A percentile compares a stretch with the other conserved stretches of the same genome.
phyloP scores from a whole-genome alignment of 1,140 invertebrate genomes.

The Andrena cerasifolii region DNA sequence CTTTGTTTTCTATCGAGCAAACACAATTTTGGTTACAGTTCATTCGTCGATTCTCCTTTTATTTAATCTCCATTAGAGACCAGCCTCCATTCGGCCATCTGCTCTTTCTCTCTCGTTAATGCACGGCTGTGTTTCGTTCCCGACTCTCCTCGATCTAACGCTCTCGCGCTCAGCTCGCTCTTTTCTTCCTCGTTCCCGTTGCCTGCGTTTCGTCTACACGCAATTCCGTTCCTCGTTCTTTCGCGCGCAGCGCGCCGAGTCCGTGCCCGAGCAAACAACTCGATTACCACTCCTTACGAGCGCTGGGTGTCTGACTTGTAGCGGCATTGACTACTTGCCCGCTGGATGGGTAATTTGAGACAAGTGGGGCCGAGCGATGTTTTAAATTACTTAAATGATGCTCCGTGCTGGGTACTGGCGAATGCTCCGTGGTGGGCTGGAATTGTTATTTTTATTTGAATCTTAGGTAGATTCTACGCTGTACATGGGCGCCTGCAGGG shows the following conservation, averaged over 20 bases:
- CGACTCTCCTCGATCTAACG: not conserved
- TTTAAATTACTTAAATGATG: too few relatives aligned
- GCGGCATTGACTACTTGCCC: constrained; percentile 18
- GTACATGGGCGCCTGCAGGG: too few relatives aligned
- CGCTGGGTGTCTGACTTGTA: not conserved
- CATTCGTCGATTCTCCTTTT: constrained; percentile 73
- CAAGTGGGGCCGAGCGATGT: not conserved
- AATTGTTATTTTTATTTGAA: too few relatives aligned
- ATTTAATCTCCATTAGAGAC: constrained; percentile 73
- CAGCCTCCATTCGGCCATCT: constrained; percentile 35
- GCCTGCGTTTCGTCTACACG: not conserved
- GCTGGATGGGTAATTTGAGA: not conserved
- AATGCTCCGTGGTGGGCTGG: too few relatives aligned
- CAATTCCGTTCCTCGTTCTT: not conserved
- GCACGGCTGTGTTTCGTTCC: constrained; percentile 25
- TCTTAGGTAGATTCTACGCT: too few relatives aligned
- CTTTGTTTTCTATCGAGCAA: constrained; percentile 75
- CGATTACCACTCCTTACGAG: constrained; percentile 19
- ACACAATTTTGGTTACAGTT: constrained; percentile 77
- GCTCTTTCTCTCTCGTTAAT: constrained; percentile 35
- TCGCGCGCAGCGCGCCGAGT: not conserved
- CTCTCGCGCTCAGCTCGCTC: not conserved
- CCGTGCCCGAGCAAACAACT: constrained; percentile 22
- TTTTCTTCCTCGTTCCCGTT: not conserved
- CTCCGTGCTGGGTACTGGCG: too few relatives aligned